A percentile compares a stretch with the other conserved stretches of the same genome.
Evolutionary conservation across 2,888 invertebrate species (phyloP).

Genomic region (Archaeoteleia sp.): DNA sequence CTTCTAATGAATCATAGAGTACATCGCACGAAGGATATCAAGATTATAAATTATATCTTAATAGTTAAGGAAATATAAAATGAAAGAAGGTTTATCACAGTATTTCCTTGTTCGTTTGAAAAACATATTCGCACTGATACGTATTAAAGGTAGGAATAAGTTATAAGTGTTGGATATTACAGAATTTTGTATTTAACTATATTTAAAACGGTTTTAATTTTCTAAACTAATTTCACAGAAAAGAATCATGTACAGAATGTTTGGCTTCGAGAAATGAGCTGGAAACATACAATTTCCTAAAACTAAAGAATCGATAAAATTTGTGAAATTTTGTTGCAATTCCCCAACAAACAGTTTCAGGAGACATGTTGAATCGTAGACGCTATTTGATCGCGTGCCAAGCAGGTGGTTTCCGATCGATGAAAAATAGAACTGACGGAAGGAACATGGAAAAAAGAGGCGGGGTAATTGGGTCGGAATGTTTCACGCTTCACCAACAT

Average conservation of each 20-base stretch:
- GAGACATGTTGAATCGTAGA: conserved; percentile 24
- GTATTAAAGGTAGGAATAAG: no score
- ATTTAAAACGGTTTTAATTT: no score
- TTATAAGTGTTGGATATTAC: no score
- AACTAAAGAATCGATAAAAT: conserved; percentile 21
- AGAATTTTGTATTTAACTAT: no score
- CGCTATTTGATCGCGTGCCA: conserved; percentile 67
- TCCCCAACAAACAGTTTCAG: conserved; percentile 26
- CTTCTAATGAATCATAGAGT: conserved; percentile 7
- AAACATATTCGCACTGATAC: background rate
- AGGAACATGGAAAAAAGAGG: conserved; percentile 56
- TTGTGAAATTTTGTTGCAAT: conserved; percentile 20
- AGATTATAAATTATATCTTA: conserved; percentile 17
- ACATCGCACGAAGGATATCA: conserved; percentile 8
- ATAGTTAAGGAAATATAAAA: conserved; percentile 1
- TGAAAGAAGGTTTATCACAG: conserved; percentile 7
- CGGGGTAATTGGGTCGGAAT: conserved; percentile 69
- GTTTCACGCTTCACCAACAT: conserved; percentile 72
- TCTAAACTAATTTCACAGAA: no score
- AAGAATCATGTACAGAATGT: background rate
- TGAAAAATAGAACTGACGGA: conserved; percentile 61
- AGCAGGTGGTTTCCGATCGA: conserved; percentile 70
- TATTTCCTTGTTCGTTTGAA: conserved; percentile 4
- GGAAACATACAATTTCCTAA: no score
- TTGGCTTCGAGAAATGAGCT: background rate